Evolutionary conservation across 2,888 invertebrate species (phyloP).

Genomic region (Tineola bisselliella): DNA sequence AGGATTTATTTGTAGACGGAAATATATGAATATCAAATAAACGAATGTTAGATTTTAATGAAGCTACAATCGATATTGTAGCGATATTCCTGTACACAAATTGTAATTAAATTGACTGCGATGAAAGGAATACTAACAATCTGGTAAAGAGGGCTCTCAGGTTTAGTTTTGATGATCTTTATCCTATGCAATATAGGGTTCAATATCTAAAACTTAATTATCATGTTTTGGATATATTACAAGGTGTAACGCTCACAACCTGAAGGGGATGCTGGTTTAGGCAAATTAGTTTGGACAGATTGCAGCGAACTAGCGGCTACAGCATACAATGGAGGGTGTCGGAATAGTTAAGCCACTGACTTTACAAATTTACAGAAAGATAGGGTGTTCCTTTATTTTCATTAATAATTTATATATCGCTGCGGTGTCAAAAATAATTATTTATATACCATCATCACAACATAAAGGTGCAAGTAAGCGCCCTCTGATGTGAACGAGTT

Average conservation of each 20-base stretch:
- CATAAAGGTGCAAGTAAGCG: no score
- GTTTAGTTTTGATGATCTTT: neutral
- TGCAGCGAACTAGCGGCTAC: neutral
- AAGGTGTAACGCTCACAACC: neutral
- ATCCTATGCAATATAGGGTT: neutral
- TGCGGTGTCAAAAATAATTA: no score
- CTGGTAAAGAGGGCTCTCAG: neutral
- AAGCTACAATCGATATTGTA: neutral
- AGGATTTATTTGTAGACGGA: neutral
- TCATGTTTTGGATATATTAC: neutral
- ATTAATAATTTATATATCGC: no score
- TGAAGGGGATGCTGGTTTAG: neutral
- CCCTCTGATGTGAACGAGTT: no score
- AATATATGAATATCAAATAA: neutral
- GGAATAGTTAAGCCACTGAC: no score
- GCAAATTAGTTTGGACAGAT: neutral
- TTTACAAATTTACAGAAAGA: no score
- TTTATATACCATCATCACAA: no score
- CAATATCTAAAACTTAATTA: no score
- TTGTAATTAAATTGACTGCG: neutral
- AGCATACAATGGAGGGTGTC: no score
- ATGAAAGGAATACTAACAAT: neutral
- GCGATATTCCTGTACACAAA: neutral
- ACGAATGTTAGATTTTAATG: neutral
- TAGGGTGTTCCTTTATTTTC: no score